Conservation (phyloP, 2,888 invertebrate species). For the Neuroscelio doddi region DNA sequence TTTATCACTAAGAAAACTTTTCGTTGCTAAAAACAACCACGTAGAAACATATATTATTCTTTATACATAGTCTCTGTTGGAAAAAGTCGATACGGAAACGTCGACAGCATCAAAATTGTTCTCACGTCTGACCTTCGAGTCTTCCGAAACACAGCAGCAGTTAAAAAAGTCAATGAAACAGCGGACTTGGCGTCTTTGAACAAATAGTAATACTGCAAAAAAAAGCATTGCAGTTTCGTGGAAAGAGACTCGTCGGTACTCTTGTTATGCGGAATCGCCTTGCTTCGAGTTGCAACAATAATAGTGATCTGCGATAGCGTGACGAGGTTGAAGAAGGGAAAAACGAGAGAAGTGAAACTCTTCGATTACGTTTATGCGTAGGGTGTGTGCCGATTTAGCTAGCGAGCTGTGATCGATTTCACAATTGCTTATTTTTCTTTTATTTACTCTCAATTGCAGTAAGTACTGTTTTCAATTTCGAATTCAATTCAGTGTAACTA, state of each 20-base stretch:
- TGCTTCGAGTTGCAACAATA: neutral
- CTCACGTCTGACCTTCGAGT: slow-evolving; percentile 43
- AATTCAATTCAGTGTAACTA: no score
- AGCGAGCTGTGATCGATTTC: neutral
- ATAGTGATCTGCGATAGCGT: neutral
- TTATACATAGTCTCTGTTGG: no score
- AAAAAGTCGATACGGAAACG: slow-evolving; percentile 34
- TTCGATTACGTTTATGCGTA: neutral
- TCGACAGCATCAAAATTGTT: slow-evolving; percentile 32
- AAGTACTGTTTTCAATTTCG: neutral
- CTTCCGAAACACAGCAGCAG: slow-evolving; percentile 16
- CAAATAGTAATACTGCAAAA: slow-evolving; percentile 21
- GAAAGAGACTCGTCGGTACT: slow-evolving; percentile 27
- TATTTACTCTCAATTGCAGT: neutral
- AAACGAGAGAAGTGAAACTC: slow-evolving; percentile 10
- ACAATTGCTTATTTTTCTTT: neutral
- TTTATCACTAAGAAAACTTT: no score
- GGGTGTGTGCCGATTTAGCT: slow-evolving; percentile 4
- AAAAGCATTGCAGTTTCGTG: slow-evolving; percentile 20
- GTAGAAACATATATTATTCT: no score
- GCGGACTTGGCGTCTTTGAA: slow-evolving; percentile 29
- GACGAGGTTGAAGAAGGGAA: slow-evolving; percentile 1
- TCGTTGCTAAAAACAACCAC: no score
- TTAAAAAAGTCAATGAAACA: slow-evolving; percentile 25
- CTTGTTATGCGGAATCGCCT: slow-evolving; percentile 1